These are phyloP conservation scores for Oophaga sylvatica DNA, from an alignment of 2,797 vertebrate species.

Conservation along the genomic window DNA sequence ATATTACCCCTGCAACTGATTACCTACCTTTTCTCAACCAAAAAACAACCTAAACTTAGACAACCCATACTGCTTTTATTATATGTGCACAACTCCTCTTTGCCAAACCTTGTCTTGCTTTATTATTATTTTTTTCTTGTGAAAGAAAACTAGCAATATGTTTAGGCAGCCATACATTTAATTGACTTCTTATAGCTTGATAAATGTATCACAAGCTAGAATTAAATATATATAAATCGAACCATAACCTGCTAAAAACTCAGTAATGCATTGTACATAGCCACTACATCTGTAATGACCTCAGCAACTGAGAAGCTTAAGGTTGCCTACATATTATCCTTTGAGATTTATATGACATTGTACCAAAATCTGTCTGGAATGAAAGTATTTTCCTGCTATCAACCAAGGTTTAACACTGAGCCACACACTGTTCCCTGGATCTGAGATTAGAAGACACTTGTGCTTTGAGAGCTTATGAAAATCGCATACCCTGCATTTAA, in stretches of 20 bases:
- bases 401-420: conserved; percentile 51
- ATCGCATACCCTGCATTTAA: conserved; percentile 10
- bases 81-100: too few relatives aligned
- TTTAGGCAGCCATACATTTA: neutral
- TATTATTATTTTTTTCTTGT: too few relatives aligned
- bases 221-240: neutral
- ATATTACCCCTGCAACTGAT: too few relatives aligned
- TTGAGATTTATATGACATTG: conserved; percentile 43
- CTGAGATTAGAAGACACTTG: conserved; percentile 36
- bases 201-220: neutral
- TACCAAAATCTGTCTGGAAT: conserved; percentile 39
- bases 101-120: too few relatives aligned
- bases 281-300: conserved; percentile 42
- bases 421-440: conserved; percentile 31
- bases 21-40: too few relatives aligned
- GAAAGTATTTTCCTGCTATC: conserved; percentile 55
- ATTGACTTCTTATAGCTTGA: too few relatives aligned
- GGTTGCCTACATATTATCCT: conserved; percentile 48
- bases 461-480: conserved; percentile 19
- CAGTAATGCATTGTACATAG: conserved; percentile 10
- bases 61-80: too few relatives aligned
- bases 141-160: too few relatives aligned
- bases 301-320: conserved; percentile 32
- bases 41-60: too few relatives aligned
- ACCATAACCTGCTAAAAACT: neutral